Evolutionary conservation across 2,797 vertebrate genomes (phyloP).

Genomic region (Phataginus tetradactyla): DNA sequence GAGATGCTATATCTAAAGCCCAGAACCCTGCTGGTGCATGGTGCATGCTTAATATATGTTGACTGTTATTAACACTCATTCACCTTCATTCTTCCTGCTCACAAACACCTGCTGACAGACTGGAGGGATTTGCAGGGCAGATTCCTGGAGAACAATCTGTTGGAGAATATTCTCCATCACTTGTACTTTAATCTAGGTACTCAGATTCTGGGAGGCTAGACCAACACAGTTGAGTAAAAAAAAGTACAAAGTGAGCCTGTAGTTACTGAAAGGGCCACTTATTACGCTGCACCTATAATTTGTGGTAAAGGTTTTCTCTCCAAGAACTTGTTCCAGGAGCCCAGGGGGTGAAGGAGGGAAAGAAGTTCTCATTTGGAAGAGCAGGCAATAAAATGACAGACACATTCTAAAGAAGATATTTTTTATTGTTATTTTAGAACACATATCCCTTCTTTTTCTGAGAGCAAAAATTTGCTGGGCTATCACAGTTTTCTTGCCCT

Average conservation of each 20-base stretch:
- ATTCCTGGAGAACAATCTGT: not conserved
- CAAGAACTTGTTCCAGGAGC: not conserved
- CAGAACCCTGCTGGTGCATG: not conserved
- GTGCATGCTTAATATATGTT: not conserved
- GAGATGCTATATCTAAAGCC: not conserved
- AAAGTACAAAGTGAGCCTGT: not conserved
- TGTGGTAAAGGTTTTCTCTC: slow-evolving; percentile 6
- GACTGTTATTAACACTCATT: not conserved
- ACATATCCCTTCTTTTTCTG: not conserved
- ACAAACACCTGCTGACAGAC: not conserved
- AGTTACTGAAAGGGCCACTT: not conserved
- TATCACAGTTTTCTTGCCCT: not conserved
- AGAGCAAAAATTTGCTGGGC: not conserved
- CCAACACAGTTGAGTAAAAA: not conserved
- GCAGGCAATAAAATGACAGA: not conserved
- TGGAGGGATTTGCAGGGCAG: not conserved
- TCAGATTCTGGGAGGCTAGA: not conserved
- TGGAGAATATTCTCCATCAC: not conserved
- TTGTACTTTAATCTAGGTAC: not conserved
- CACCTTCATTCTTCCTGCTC: not conserved
- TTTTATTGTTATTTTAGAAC: slow-evolving; percentile 34
- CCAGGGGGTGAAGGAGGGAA: not conserved
- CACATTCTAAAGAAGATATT: not conserved
- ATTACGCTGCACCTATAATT: not conserved
- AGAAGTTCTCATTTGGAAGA: not conserved